Evolutionary conservation across 2,888 invertebrate species (phyloP).

Genomic region (Aethes cnicana): DNA sequence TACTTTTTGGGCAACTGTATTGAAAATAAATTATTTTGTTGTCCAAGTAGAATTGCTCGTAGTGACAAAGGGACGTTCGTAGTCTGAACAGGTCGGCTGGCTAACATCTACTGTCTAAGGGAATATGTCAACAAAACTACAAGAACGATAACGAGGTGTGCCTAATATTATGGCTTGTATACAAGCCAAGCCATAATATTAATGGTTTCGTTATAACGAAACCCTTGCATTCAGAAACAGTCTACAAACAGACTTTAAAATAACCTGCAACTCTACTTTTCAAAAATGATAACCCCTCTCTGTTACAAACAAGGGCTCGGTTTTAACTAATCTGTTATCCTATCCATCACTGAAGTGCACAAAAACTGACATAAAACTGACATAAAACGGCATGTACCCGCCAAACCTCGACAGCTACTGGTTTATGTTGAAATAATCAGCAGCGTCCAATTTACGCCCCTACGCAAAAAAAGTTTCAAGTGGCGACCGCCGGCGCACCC

Average conservation of each 20-base stretch:
- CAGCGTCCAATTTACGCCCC: slow-evolving; percentile 70
- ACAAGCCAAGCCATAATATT: too few species aligned
- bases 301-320: neutral
- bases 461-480: slow-evolving; percentile 71
- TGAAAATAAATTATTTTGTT: too few species aligned
- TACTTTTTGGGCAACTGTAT: too few species aligned
- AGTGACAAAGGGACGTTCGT: too few species aligned
- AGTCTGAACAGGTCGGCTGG: too few species aligned
- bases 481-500: slow-evolving; percentile 56
- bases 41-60: too few species aligned
- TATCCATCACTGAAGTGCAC: slow-evolving; percentile 59
- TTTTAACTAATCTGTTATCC: slow-evolving; percentile 33
- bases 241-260: neutral
- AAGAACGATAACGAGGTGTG: too few species aligned
- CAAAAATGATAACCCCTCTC: neutral
- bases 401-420: slow-evolving; percentile 70
- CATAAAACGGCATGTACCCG: slow-evolving; percentile 66
- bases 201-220: too few species aligned
- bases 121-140: slow-evolving; percentile 25
- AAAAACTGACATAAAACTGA: slow-evolving; percentile 73
- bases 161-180: too few species aligned
- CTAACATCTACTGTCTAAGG: slow-evolving; percentile 13
- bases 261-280: neutral
- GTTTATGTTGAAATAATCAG: slow-evolving; percentile 79
- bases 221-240: too few species aligned